Evolutionary conservation across 2,797 vertebrate species (phyloP), one percentile per base, ranked within the genome.

Genomic region (Smutsia temminckii): DNA sequence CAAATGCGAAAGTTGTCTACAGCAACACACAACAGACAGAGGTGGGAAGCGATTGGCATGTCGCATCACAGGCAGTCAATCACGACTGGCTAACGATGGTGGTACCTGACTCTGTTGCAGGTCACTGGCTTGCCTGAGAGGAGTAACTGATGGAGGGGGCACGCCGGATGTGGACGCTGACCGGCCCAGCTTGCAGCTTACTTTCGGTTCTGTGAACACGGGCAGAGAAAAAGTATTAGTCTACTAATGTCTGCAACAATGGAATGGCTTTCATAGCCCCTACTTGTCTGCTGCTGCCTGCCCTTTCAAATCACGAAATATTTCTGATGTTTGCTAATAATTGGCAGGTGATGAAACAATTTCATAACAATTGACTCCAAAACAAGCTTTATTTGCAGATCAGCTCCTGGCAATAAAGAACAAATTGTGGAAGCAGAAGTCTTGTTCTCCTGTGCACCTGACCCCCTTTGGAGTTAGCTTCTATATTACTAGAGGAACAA

Each of bases 91-190:
- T 98, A 99, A 98, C 98, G 99, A 98, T 97, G 98, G 98, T 95
- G 98, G 98, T 99, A 99, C 99, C 99, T 99, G 99, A 98, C 99
- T 99, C 51, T 99, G 99, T 97, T 99, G 99, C 85, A 99, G 97
- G 94, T 99, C 99, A 63, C 99, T 97, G 97, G 98, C 98, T 98
- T 99, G 99, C 98, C 99, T 98, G 98, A 99, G 99, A 96, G 99
- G 99, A 68, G 99, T 98, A 34, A 99, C 99, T 17, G 99, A 98
- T 0, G 99, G 98, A 94, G 99, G 99, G 97, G 99, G 99, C 97
- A 99, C 99, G 91, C 98, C 98, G 80, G 99, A 99, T 1, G 99
- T 99, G 84, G 99, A 99, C 0, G 99, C 99, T 64, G 99, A 99
- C 32, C 99, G 99, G 91, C 99, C 98, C 78, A 99, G 98, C 81